Conservation (phyloP, 2,113 vertebrate species). For the Cygnus buccinator region DNA sequence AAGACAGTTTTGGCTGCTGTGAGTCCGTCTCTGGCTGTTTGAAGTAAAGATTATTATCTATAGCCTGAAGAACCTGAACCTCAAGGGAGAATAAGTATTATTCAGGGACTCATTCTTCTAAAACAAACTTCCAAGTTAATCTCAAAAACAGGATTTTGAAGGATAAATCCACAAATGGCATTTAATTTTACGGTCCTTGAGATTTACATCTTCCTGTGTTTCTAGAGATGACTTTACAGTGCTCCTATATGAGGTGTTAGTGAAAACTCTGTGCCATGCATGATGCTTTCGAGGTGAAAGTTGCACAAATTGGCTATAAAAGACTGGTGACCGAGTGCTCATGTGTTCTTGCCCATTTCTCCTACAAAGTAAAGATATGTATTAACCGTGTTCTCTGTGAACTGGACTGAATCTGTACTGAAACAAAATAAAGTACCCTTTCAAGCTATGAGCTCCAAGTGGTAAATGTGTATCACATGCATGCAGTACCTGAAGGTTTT, state of each 20-base stretch:
- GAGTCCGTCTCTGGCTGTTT: not conserved
- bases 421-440: slow-evolving; percentile 61
- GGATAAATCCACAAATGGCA: not conserved
- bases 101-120: not conserved
- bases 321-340: not conserved
- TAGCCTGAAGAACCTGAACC: not conserved
- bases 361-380: slow-evolving; percentile 37
- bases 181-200: not conserved
- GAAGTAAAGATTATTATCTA: not conserved
- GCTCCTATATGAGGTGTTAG: not conserved
- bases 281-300: not conserved
- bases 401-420: slow-evolving; percentile 50
- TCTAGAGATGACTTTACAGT: not conserved
- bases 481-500: not conserved
- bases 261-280: not conserved
- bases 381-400: slow-evolving; percentile 57
- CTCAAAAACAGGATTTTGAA: not conserved
- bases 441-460: not conserved
- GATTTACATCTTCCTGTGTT: not conserved
- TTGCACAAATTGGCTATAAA: not conserved
- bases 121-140: not conserved
- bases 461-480: not conserved
- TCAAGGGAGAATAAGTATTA: not conserved
- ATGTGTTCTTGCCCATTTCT: slow-evolving; percentile 29
- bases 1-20: not conserved